These are phyloP conservation scores for Tribolium castaneum DNA, from an alignment of 1,140 invertebrate species.

Conservation along the genomic window DNA sequence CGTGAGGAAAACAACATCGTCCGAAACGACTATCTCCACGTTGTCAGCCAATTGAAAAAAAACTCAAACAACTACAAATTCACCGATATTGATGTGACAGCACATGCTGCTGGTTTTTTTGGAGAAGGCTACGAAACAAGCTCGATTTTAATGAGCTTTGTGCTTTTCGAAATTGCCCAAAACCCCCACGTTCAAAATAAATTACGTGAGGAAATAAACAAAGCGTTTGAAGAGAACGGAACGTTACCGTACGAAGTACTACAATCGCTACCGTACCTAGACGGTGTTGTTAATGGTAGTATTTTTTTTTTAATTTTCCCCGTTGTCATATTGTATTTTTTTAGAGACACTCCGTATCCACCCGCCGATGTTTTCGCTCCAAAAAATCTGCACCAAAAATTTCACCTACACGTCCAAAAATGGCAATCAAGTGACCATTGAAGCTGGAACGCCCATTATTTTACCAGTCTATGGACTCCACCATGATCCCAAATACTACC, in stretches of 20 bases:
- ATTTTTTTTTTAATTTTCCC: not conserved
- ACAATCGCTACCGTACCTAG: conserved; percentile 59
- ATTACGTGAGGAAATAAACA: conserved; percentile 65
- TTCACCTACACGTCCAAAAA: conserved; percentile 52
- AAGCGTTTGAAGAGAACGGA: conserved; percentile 3
- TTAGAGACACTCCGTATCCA: conserved; percentile 66
- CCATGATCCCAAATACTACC: conserved; percentile 66
- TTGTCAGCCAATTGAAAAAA: conserved; percentile 45
- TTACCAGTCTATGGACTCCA: conserved; percentile 69
- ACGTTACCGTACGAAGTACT: conserved; percentile 53
- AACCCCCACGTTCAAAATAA: conserved; percentile 67
- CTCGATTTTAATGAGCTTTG: conserved; percentile 68
- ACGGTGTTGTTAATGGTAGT: conserved; percentile 52
- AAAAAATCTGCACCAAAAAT: conserved; percentile 49
- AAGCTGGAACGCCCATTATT: conserved; percentile 66
- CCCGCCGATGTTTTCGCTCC: conserved; percentile 62
- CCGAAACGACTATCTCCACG: conserved; percentile 57
- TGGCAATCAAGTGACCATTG: conserved; percentile 54
- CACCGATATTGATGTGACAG: conserved; percentile 59
- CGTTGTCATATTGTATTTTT: too few relatives aligned
- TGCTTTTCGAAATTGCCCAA: conserved; percentile 64
- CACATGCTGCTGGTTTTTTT: conserved; percentile 70
- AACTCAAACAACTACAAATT: conserved; percentile 51
- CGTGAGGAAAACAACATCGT: conserved; percentile 58
- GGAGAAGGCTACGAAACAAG: conserved; percentile 76